Base-by-base conservation (phyloP, 2,888 invertebrate species). In the Sminthurides aquaticus region DNA sequence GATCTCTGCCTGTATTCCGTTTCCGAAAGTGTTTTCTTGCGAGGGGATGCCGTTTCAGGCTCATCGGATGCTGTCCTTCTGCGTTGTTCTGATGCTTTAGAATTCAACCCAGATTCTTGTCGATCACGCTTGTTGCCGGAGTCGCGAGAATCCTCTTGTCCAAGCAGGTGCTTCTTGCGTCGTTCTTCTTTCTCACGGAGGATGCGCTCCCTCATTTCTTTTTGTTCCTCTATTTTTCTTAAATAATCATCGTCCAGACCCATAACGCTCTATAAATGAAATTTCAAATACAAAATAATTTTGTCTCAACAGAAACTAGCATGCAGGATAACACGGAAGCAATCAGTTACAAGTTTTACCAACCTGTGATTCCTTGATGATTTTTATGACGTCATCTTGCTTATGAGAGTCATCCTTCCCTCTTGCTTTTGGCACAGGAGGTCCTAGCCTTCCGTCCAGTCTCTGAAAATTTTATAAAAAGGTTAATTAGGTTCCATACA, bases 191-290 rank as follows among this genome's bases (percentile, higher is more conserved):
- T 81, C 66, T 79, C 79, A 28, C 78, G 77, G 18, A 81, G 71
- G 54, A 81, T 77, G 68, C 78, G 77, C 67, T 80, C 81, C n/a
- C 81, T 75, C 26, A 80, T 69, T 24, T 78, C 77, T 69, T 80
- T 81, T 68, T 81, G 81, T 64, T 80, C 80, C 69, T 81, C 81
- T 74, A 81, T 78, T 69, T 79, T 80, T 65, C 78, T 78, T 2
- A 79, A 76, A 66, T 81, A 81, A 43, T 80, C 80, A 29, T 69
- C 73, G 34, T 71, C 74, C 2, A 73, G 49, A 2, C 74, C 74
- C 67, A 73, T 68, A 28, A 67, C 67, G 66, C 67, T 69, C 67
- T 66, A 27, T 8, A 62, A 26, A 56, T 8, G 25, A 2, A n/a
- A n/a, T n/a, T n/a, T n/a, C n/a, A n/a, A n/a, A 26, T n/a, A 28